Base-by-base conservation (phyloP, 1,140 invertebrate species). In the Papilio xuthus region DNA sequence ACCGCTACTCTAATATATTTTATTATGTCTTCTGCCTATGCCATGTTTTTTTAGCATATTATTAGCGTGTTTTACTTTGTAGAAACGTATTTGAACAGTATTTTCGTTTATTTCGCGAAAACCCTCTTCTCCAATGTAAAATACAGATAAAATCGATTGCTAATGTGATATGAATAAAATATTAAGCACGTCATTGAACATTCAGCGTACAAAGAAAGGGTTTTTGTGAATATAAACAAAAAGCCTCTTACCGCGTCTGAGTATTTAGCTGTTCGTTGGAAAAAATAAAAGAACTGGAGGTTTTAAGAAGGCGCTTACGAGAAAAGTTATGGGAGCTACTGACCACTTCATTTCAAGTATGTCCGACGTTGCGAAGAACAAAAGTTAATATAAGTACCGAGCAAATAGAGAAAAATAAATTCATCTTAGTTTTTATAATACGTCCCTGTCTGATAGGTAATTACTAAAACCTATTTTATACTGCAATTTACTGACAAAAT, bases 111-210 rank as follows among this genome's bases (percentile, higher is more conserved):
- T 53, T 75, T 32, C 44, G 72, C 28, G 41, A 50, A 73, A 73
- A 44, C 71, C 23, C 41, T 44, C 37, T 42, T 23, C 41, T 50
- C n/a, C 42, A 73, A 23, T 73, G 41, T 6, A 23, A 42, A 44
- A 42, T 73, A 28, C 41, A 73, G 20, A 26, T 73, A 73, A 73
- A 73, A 42, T 73, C 71, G 71, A 73, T 70, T 20, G 69, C 69
- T 73, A 73, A 73, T 73, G 71, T 44, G 37, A 73, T 73, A 73
- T 73, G 71, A 73, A 73, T 73, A 73, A 73, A 73, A 73, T 73
- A 73, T 73, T 73, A 73, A 73, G 71, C 71, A 47, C 42, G 42
- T 73, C 71, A 73, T 73, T 47, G 71, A 73, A 73, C 71, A 44
- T 73, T 73, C 71, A 42, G 42, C 37, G 42, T 47, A 73, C 42